Conservation (phyloP, 2,797 vertebrate genomes). For the Acanthurus lineatus region DNA sequence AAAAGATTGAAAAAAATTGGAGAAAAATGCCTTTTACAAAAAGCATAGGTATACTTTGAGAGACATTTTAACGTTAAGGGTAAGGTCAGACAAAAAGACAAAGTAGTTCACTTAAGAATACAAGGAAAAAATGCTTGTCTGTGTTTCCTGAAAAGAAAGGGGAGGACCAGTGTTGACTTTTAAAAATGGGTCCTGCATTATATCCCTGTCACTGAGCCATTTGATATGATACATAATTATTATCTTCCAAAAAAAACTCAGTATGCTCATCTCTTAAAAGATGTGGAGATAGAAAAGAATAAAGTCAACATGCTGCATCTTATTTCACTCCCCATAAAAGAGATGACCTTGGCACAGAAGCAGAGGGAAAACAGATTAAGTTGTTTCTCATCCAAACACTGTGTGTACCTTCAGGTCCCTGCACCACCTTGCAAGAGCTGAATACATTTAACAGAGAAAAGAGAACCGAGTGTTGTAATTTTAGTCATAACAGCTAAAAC, state of each 20-base stretch:
- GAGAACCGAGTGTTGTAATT: constrained; percentile 73
- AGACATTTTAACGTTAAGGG: constrained; percentile 34
- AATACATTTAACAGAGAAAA: constrained; percentile 77
- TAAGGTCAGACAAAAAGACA: background rate
- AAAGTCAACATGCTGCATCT: constrained; percentile 67
- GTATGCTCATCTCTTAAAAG: constrained; percentile 40
- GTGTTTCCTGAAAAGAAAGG: constrained; percentile 12
- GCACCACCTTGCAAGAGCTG: constrained; percentile 80
- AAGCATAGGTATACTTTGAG: constrained; percentile 18
- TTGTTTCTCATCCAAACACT: constrained; percentile 74
- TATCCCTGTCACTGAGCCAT: constrained; percentile 28
- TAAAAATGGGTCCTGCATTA: constrained; percentile 25
- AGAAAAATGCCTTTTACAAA: background rate
- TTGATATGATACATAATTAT: constrained; percentile 9
- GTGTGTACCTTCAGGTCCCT: constrained; percentile 83
- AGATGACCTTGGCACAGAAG: constrained; percentile 69
- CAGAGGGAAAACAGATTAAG: constrained; percentile 63
- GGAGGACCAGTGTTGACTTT: constrained; percentile 12
- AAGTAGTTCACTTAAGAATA: constrained; percentile 25
- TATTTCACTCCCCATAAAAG: constrained; percentile 55
- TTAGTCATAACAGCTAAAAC: constrained; percentile 75
- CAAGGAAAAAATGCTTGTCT: constrained; percentile 3
- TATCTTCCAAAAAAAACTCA: constrained; percentile 18
- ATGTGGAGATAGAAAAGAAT: constrained; percentile 21
- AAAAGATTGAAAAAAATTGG: background rate